Conservation (phyloP, 1,140 invertebrate genomes). For the Hypothenemus hampei region DNA sequence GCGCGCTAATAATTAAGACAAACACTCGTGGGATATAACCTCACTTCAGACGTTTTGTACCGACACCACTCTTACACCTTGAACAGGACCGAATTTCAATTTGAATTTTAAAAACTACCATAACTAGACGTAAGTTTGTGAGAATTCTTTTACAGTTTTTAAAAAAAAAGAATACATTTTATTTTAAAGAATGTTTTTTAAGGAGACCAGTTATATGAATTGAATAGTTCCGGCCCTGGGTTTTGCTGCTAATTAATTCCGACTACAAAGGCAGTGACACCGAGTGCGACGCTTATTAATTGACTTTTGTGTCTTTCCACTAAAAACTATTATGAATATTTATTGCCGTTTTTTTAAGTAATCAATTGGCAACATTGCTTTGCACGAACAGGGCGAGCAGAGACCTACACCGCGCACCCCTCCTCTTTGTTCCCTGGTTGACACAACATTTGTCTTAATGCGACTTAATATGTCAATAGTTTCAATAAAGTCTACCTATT, state of each 20-base stretch:
- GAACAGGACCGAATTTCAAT: slow-evolving; percentile 1
- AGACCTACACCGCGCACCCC: slow-evolving; percentile 3
- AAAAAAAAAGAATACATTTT: too few species aligned
- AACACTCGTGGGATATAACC: slow-evolving; percentile 42
- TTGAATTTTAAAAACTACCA: too few species aligned
- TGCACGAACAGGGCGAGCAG: background rate
- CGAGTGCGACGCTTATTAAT: slow-evolving; percentile 23
- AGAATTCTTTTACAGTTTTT: too few species aligned
- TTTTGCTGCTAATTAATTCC: slow-evolving; percentile 26
- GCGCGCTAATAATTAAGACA: slow-evolving; percentile 44
- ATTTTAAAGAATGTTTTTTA: too few species aligned
- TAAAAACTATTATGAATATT: slow-evolving; percentile 26
- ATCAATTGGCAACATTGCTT: too few species aligned
- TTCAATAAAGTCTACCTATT: slow-evolving; percentile 30
- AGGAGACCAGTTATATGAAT: too few species aligned
- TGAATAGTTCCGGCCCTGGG: slow-evolving; percentile 16
- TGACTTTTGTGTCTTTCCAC: slow-evolving; percentile 26
- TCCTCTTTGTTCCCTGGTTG: slow-evolving; percentile 24
- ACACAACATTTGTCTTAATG: slow-evolving; percentile 33
- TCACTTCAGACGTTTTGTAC: slow-evolving; percentile 28
- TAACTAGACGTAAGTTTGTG: too few species aligned
- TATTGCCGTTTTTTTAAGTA: slow-evolving; percentile 20
- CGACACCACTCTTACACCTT: slow-evolving; percentile 22
- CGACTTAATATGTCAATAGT: slow-evolving; percentile 32
- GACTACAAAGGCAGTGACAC: slow-evolving; percentile 25